These are phyloP conservation scores for Strix aluco DNA, from an alignment of 2,113 vertebrate species.

Conservation along the genomic window DNA sequence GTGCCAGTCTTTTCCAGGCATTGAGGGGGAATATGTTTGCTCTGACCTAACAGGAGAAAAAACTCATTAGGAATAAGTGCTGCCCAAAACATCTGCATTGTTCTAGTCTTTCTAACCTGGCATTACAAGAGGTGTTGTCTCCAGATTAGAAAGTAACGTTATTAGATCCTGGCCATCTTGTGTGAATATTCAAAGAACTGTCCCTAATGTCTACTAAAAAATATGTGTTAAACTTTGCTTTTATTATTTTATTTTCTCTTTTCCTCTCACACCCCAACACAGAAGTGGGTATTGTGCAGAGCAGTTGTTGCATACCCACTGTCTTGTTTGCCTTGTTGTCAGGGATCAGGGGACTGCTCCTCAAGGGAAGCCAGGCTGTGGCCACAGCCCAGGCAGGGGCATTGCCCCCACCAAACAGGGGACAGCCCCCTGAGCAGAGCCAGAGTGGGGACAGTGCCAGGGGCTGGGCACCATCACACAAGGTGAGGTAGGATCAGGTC, in stretches of 20 bases:
- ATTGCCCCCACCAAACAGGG: neutral
- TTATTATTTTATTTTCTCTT: neutral
- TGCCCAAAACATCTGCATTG: neutral
- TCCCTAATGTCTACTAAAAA: neutral
- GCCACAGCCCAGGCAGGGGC: rapidly evolving
- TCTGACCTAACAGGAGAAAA: neutral
- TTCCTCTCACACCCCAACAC: rapidly evolving
- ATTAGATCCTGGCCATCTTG: neutral
- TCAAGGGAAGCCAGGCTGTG: neutral
- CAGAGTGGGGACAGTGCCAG: neutral
- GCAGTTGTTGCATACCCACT: neutral
- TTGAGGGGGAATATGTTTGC: neutral
- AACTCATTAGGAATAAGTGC: neutral
- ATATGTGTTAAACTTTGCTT: neutral
- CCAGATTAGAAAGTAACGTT: neutral
- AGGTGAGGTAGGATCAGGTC: neutral
- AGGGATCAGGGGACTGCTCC: rapidly evolving
- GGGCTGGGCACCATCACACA: rapidly evolving
- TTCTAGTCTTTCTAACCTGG: neutral
- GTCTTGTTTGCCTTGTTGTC: neutral
- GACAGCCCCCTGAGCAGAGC: neutral
- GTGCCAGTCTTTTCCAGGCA: neutral
- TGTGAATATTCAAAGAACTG: neutral
- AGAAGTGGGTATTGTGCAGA: rapidly evolving
- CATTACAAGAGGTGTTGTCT: neutral